Evolutionary conservation across 1,140 invertebrate species (phyloP), one percentile per base, ranked within the genome.

Genomic region (Varroa destructor): DNA sequence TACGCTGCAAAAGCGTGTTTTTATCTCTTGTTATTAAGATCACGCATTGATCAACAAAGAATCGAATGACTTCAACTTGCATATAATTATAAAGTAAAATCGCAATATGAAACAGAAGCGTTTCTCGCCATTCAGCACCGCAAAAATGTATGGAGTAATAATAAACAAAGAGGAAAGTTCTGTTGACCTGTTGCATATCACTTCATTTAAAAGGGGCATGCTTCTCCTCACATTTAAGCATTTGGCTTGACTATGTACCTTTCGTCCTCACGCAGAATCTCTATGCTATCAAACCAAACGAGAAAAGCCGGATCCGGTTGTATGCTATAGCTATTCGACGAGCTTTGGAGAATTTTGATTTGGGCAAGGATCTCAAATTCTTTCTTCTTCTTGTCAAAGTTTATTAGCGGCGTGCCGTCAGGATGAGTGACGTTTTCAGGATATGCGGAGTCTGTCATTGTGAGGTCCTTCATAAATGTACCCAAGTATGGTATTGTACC

Each of bases 321-420:
- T 74, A 99, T 86, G 77, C 89, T 87, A 78, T 99, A 99, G 1
- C 93, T 91, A 79, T 96, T 94, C 0, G 95, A 93, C n/a, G 96
- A 92, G 10, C 92, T 91, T 81, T 99, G 96, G 5, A 97, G 82
- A 71, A 99, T 81, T 79, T 95, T 91, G 61, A 99, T 94, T 79
- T 88, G 94, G 0, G 96, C 96, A 46, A 99, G 82, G 56, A 99
- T 91, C 82, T 99, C 96, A 81, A 99, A 99, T 81, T 99, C 96
- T 82, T 97, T 97, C 73, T 94, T 81, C 73, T 90, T 86, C 81
- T 99, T 99, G 79, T 99, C 95, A 80, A 99, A 98, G 81, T 99
- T 99, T 55, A 99, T 96, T 1, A 99, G 82, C 73, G 89, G 88
- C 43, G 81, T 76, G 56, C 71, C 72, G 56, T 71, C 43, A 12